These are phyloP conservation scores for Neopelma chrysocephalum DNA, from an alignment of 2,797 vertebrate genomes.

Conservation along the genomic window DNA sequence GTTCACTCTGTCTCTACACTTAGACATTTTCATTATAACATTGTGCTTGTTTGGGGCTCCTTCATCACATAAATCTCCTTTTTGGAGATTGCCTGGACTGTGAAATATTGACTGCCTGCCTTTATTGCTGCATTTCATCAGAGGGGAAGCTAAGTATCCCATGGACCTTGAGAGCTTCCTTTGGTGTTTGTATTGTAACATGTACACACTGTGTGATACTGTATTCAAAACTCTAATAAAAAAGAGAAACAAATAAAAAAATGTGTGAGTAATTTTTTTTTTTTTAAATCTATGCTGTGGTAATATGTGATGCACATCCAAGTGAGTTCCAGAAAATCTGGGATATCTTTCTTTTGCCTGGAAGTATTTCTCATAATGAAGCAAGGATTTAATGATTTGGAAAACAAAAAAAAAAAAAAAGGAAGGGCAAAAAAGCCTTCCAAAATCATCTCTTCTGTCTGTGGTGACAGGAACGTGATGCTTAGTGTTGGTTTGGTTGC, in stretches of 20 bases:
- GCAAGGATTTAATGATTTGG: neutral
- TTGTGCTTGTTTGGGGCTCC: neutral
- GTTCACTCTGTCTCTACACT: neutral
- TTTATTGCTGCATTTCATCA: conserved; percentile 48
- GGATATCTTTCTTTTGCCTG: neutral
- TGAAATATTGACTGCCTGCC: neutral
- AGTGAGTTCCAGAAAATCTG: neutral
- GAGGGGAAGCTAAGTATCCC: neutral
- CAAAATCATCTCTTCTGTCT: neutral
- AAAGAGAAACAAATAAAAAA: neutral
- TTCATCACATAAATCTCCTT: neutral
- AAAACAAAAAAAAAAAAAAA: neutral
- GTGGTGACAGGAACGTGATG: accelerated
- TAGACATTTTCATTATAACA: neutral
- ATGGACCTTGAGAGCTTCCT: neutral
- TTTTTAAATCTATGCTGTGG: neutral
- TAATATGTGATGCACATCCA: neutral
- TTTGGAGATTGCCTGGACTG: conserved; percentile 32
- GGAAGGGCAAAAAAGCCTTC: neutral
- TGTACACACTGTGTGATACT: neutral
- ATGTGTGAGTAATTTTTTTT: neutral
- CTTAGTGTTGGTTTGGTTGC: neutral
- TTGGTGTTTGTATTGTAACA: neutral
- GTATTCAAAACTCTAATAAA: conserved; percentile 61
- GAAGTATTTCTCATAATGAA: neutral